Percentiles rank a stretch among this genome's conserved stretches.
phyloP scores from a whole-genome alignment of 2,113 vertebrate genomes.

The Sceloporus tristichus region DNA sequence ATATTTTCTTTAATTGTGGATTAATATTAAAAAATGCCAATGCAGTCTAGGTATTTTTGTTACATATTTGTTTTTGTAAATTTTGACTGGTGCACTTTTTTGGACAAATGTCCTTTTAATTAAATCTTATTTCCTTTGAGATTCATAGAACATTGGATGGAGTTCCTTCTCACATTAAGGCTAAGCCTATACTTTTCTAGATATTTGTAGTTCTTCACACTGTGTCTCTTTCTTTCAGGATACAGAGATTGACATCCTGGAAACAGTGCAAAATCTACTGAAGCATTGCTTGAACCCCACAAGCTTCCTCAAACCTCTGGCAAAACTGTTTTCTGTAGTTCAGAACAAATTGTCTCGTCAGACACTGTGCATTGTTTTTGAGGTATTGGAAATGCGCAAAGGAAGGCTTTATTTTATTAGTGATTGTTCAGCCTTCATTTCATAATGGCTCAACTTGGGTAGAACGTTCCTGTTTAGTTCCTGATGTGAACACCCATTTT shows the following conservation, averaged over 20 bases:
- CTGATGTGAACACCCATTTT: neutral
- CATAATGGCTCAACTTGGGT: neutral
- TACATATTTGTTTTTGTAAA: slow-evolving; percentile 23
- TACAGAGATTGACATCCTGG: slow-evolving; percentile 91
- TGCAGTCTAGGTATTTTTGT: slow-evolving; percentile 9
- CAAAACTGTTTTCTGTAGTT: slow-evolving; percentile 90
- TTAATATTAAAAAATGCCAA: neutral
- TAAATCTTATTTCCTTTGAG: neutral
- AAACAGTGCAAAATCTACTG: slow-evolving; percentile 93
- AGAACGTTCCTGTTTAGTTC: neutral
- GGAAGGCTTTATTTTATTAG: neutral
- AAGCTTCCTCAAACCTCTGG: slow-evolving; percentile 88
- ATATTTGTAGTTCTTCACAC: slow-evolving; percentile 32
- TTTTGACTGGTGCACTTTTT: neutral
- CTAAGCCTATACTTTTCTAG: neutral
- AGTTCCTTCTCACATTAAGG: slow-evolving; percentile 21
- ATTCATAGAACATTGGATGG: neutral
- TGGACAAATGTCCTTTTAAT: slow-evolving; percentile 6
- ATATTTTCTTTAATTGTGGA: neutral
- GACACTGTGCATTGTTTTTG: slow-evolving; percentile 87
- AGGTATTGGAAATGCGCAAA: slow-evolving; percentile 78
- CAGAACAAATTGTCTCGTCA: slow-evolving; percentile 89
- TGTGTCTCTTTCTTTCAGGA: slow-evolving; percentile 77
- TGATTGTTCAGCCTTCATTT: neutral
- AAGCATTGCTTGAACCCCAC: slow-evolving; percentile 83